Evolutionary conservation across 2,113 vertebrate genomes (phyloP).

Genomic region (Narcine bancroftii): DNA sequence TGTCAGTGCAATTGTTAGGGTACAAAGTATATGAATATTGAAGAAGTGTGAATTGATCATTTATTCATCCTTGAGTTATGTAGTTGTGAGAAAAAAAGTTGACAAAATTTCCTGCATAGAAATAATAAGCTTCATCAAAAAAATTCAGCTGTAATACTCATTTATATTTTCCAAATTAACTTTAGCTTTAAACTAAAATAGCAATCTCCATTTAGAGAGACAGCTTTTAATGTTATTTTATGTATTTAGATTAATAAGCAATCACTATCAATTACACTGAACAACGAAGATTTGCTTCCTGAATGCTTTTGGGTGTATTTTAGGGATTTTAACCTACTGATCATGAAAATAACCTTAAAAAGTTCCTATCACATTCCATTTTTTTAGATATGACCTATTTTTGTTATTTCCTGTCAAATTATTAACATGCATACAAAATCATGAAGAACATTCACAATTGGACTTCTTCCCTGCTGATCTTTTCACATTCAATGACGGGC

Average conservation of each 20-base stretch:
- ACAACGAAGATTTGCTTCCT: too few relatives aligned
- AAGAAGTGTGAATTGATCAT: not conserved
- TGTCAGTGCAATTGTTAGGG: not conserved
- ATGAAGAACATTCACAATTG: too few relatives aligned
- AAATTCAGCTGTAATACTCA: not conserved
- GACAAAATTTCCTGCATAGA: not conserved
- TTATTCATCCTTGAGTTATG: constrained; percentile 13
- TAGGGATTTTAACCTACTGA: too few relatives aligned
- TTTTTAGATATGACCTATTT: too few relatives aligned
- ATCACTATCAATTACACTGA: too few relatives aligned
- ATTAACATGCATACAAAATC: too few relatives aligned
- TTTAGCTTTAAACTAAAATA: not conserved
- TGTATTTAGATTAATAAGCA: not conserved
- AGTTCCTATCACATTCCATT: too few relatives aligned
- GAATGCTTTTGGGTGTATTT: too few relatives aligned
- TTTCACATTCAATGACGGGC: too few relatives aligned
- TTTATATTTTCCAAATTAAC: not conserved
- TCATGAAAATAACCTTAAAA: too few relatives aligned
- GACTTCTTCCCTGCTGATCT: too few relatives aligned
- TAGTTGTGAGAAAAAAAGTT: constrained; percentile 9
- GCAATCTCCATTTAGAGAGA: not conserved
- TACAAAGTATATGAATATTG: not conserved
- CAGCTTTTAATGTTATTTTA: not conserved
- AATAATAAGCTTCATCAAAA: not conserved
- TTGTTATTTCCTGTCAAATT: too few relatives aligned